Evolutionary conservation across 2,888 invertebrate species (phyloP).

Genomic region (Troglohyphantes excavatus): DNA sequence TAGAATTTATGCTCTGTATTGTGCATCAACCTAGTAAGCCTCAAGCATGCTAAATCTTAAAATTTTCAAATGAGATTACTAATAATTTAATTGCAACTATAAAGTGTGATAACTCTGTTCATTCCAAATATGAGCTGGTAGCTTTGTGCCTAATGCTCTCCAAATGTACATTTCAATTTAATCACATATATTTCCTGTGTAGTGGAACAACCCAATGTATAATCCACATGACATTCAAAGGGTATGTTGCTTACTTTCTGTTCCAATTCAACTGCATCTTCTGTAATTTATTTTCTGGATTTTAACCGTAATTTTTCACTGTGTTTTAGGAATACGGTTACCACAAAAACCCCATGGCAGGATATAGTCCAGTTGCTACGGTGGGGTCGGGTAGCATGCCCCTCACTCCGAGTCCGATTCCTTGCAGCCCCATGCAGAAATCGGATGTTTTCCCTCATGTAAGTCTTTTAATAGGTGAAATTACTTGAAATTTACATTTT

Average conservation of each 20-base stretch:
- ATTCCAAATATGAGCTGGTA: too few species aligned
- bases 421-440: constrained; percentile 68
- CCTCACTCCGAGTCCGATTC: constrained; percentile 70
- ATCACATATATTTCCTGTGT: constrained; percentile 11
- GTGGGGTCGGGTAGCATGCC: constrained; percentile 73
- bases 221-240: constrained; percentile 36
- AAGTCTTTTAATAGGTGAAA: too few species aligned
- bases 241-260: constrained; percentile 18
- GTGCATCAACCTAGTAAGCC: too few species aligned
- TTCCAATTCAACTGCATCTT: not conserved
- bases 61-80: too few species aligned
- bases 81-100: too few species aligned
- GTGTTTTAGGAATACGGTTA: constrained; percentile 43
- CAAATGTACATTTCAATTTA: not conserved
- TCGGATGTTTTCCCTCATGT: constrained; percentile 67
- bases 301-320: not conserved
- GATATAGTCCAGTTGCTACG: constrained; percentile 68
- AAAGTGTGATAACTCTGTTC: too few species aligned
- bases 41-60: too few species aligned
- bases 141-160: too few species aligned
- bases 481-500: too few species aligned
- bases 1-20: too few species aligned
- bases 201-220: constrained; percentile 26
- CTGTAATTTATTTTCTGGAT: not conserved
- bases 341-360: constrained; percentile 64